Evolutionary conservation across 2,888 invertebrate species (phyloP).

Genomic region (Icerya purchasi): DNA sequence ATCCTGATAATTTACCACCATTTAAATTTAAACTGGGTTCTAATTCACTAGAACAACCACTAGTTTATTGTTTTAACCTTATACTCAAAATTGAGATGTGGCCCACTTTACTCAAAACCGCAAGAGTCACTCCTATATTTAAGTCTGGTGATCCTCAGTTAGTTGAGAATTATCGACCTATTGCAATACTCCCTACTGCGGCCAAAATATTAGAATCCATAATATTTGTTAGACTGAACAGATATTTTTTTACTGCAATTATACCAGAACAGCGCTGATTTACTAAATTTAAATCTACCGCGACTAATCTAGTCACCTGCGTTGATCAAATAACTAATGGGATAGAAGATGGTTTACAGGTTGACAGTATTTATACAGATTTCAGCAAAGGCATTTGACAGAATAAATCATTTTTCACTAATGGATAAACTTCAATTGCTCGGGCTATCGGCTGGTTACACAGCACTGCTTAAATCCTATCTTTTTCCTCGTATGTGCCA

Average conservation of each 20-base stretch:
- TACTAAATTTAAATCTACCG: background rate
- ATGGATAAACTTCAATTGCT: background rate
- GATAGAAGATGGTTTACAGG: background rate
- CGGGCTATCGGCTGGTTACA: background rate
- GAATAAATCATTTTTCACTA: background rate
- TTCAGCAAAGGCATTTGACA: background rate
- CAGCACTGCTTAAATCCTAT: no score
- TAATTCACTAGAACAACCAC: background rate
- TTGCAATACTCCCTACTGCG: background rate
- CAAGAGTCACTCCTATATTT: background rate
- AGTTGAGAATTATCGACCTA: background rate
- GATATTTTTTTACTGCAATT: background rate
- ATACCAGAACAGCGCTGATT: background rate
- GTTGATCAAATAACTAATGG: background rate
- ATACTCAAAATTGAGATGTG: background rate
- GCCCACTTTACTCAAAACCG: background rate
- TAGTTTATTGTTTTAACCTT: background rate
- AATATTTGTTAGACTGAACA: background rate
- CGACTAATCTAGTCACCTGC: background rate
- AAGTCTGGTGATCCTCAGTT: background rate
- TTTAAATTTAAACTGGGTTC: background rate
- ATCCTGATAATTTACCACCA: background rate
- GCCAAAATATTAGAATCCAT: background rate
- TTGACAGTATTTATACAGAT: background rate
- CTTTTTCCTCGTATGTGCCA: no score